These are phyloP conservation scores for Cosmia pyralina DNA, from an alignment of 2,888 invertebrate species.

Conservation along the genomic window DNA sequence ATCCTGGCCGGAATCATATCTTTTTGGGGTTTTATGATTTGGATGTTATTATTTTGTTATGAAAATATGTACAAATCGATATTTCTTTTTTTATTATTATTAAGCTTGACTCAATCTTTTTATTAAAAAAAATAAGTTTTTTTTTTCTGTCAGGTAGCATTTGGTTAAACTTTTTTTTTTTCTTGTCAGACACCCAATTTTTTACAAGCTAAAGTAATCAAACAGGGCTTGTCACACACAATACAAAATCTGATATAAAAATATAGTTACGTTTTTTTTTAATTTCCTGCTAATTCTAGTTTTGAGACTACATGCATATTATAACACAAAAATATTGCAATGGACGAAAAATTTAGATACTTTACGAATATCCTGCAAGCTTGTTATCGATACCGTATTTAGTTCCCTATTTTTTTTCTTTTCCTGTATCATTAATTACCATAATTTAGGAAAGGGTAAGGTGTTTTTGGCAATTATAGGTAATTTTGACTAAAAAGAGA, in stretches of 20 bases:
- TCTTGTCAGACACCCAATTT: neutral
- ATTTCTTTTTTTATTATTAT: too few species aligned
- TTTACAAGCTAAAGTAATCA: neutral
- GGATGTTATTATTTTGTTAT: neutral
- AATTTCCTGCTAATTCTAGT: neutral
- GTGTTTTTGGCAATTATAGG: neutral
- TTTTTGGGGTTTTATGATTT: slow-evolving; percentile 67
- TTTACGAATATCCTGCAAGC: neutral
- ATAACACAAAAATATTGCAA: neutral
- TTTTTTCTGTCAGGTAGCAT: neutral
- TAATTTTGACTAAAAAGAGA: neutral
- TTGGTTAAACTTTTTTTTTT: neutral
- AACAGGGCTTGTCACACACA: neutral
- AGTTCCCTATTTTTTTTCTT: too few species aligned
- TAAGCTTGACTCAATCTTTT: neutral
- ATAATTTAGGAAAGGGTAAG: neutral
- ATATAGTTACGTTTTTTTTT: too few species aligned
- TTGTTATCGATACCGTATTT: neutral
- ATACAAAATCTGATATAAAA: too few species aligned
- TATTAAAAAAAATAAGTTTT: neutral
- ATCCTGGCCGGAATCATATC: slow-evolving; percentile 88
- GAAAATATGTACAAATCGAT: rapidly evolving
- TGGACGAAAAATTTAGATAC: neutral
- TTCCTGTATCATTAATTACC: too few species aligned
- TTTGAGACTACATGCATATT: neutral